Conservation (phyloP, 2,113 vertebrate species). For the Carassius carassius region DNA sequence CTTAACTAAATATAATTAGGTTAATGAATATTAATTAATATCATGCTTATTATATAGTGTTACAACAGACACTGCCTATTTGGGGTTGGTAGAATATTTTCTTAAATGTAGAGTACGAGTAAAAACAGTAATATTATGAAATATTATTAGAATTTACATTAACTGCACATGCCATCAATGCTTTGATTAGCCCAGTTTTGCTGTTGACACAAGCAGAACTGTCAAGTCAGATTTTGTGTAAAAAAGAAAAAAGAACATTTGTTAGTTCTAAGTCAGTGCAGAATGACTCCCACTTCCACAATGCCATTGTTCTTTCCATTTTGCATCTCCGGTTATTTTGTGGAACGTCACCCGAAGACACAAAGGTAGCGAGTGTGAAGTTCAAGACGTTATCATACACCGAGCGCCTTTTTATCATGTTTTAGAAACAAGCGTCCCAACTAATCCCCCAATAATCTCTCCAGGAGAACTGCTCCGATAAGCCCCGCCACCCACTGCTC, state of each 20-base stretch:
- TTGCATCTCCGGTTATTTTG: slow-evolving; percentile 60
- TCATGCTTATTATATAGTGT: too few species aligned
- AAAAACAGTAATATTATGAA: too few species aligned
- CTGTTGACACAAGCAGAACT: not conserved
- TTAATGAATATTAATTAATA: too few species aligned
- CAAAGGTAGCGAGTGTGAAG: slow-evolving; percentile 72
- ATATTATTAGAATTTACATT: too few species aligned
- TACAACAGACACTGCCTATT: too few species aligned
- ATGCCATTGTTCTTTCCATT: slow-evolving; percentile 53
- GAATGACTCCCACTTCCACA: slow-evolving; percentile 15
- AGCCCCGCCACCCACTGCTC: slow-evolving; percentile 78
- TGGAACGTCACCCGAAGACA: slow-evolving; percentile 69
- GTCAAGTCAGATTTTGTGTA: not conserved
- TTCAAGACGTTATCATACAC: slow-evolving; percentile 79
- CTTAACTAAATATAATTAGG: too few species aligned
- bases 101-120: too few species aligned
- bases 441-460: slow-evolving; percentile 84
- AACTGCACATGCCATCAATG: not conserved
- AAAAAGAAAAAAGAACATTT: not conserved
- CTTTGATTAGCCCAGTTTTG: not conserved
- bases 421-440: slow-evolving; percentile 82
- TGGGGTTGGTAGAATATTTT: too few species aligned
- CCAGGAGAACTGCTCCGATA: slow-evolving; percentile 79
- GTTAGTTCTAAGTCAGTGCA: not conserved
- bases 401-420: slow-evolving; percentile 82